phyloP scores from a whole-genome alignment of 2,113 vertebrate species.

The Verasper variegatus region DNA sequence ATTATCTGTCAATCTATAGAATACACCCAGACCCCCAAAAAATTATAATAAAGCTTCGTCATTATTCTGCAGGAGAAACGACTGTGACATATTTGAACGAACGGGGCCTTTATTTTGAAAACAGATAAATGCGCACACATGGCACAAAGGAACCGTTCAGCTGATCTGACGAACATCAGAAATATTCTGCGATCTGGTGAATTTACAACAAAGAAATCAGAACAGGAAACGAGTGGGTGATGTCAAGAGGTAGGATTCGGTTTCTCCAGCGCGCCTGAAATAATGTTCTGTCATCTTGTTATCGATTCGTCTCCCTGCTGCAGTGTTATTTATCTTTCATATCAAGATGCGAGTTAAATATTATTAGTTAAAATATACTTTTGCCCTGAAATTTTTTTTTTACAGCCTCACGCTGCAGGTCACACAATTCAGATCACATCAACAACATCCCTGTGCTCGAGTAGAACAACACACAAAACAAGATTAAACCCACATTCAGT shows the following conservation, averaged over 20 bases:
- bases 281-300: neutral
- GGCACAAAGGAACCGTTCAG: neutral
- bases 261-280: slow-evolving; percentile 8
- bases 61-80: neutral
- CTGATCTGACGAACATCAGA: neutral
- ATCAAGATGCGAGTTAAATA: neutral
- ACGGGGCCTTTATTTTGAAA: slow-evolving; percentile 38
- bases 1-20: slow-evolving; percentile 26
- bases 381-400: neutral
- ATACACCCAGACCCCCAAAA: slow-evolving; percentile 1
- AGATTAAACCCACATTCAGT: too few species aligned
- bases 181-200: neutral
- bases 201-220: slow-evolving; percentile 12
- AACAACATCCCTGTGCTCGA: neutral
- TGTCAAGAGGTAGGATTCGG: slow-evolving; percentile 50
- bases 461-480: neutral
- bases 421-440: neutral
- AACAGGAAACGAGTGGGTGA: neutral
- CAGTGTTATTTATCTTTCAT: neutral
- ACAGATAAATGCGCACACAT: slow-evolving; percentile 35
- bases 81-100: slow-evolving; percentile 19
- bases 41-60: neutral
- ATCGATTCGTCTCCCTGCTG: neutral
- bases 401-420: neutral
- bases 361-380: neutral